Conservation (phyloP, 2,113 vertebrate genomes). For the Salvelinus fontinalis region DNA sequence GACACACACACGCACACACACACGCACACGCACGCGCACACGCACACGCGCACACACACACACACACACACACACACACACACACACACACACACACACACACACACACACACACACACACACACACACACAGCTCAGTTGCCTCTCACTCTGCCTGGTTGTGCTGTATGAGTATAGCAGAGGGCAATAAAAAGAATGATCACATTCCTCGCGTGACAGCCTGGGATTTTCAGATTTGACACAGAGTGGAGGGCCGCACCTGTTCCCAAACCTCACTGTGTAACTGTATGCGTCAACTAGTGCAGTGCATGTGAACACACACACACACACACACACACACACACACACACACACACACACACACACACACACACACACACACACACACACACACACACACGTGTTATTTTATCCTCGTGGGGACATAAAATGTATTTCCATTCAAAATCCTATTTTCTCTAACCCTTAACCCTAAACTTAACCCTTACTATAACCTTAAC, state of each 20-base stretch:
- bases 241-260: conserved; percentile 67
- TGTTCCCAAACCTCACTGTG: conserved; percentile 53
- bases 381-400: conserved; percentile 14
- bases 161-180: conserved; percentile 55
- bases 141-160: not conserved
- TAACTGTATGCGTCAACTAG: not conserved
- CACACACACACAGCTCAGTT: not conserved
- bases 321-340: conserved; percentile 30
- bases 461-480: too few relatives aligned
- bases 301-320: conserved; percentile 5
- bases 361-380: conserved; percentile 17
- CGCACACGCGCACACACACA: not conserved
- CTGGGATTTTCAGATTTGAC: conserved; percentile 77
- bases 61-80: not conserved
- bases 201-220: conserved; percentile 75
- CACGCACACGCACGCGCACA: not conserved
- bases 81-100: not conserved
- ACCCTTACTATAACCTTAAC: too few relatives aligned
- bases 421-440: too few relatives aligned
- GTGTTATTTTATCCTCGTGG: too few relatives aligned
- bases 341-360: conserved; percentile 24
- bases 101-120: not conserved
- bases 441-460: too few relatives aligned
- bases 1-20: not conserved
- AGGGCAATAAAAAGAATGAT: conserved; percentile 73